Base-by-base conservation (phyloP, 2,888 invertebrate genomes). In the Stenolophus ochropezus region DNA sequence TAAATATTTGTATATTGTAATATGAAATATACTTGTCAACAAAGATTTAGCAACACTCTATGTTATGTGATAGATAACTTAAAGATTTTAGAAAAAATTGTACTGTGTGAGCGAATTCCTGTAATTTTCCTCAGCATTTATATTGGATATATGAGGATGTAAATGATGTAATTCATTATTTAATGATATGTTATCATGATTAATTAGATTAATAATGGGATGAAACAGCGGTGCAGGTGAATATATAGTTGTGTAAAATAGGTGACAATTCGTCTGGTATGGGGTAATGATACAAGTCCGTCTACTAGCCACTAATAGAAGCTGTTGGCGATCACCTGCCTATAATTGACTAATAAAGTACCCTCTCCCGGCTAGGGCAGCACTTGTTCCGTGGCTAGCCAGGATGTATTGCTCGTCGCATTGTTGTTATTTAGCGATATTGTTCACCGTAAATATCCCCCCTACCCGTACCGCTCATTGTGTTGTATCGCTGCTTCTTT, bases 351-450 rank as follows among this genome's bases (percentile, higher is more conserved):
- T 80, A 80, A 80, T 80, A 80, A 80, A 80, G 71, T 80, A 47
- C n/a, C 14, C 18, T 49, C 18, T 33, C 8, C 47, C 18, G 33
- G 27, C 16, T 8, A 65, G 65, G 16, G 65, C 61, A n/a, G 25
- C 25, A 71, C 42, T 27, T n/a, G 27, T 42, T 49, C 21, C 23
- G 65, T 78, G 78, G 78, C 47, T 23, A 69, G 61, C 49, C 69
- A 65, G 42, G 58, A 42, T 69, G 49, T 65, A 78, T 78, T 78
- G 78, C 42, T 78, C 25, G 78, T 58, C 61, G 73, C 87, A 88
- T 88, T 88, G 88, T 88, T 87, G 87, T 87, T 87, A 87, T 87
- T 87, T 88, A 87, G 86, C 87, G 86, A 88, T 88, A 88, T 88
- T 88, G 87, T 88, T 88, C 87, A 86, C 87, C 86, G 87, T 87